Evolutionary conservation across 2,888 invertebrate genomes (phyloP), one percentile per base, ranked within the genome.

Genomic region (Chrysolina americana): DNA sequence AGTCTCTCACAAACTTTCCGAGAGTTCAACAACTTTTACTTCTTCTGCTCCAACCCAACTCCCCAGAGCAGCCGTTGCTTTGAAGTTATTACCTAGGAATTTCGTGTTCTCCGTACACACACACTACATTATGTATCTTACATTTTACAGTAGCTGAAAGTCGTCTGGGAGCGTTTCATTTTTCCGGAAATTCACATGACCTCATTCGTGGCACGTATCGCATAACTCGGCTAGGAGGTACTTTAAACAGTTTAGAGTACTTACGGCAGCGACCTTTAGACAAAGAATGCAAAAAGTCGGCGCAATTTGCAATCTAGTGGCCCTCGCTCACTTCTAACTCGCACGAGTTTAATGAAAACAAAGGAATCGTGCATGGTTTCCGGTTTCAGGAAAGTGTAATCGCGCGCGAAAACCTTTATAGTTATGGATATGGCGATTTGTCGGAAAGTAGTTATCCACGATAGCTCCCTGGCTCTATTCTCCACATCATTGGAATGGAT

Each of bases 1-100:
- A 53, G 53, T 53, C 21, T 21, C 53, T 53, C 53, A 21, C 21
- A 11, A 53, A 53, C 53, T 53, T 53, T 19, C 53, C 53, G 53
- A 21, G 21, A 53, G 53, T 53, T 53, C 21, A 53, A 21, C 53
- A 53, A 53, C 53, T 53, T 53, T 53, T 53, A 19, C 21, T 53
- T 21, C 21, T 44, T 53, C 21, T 53, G 36, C 6, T 11, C 19
- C 53, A 23, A 21, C 2, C 21, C 53, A 9, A 53, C 53, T 53
- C 53, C 53, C 53, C 21, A 21, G 53, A 53, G 13, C 21, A 53
- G 53, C 21, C 53, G 53, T 53, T 53, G 21, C 53, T 53, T 53
- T 53, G 53, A 53, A 53, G 53, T 23, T 53, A 53, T 53, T 53
- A 53, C 53, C 53, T 21, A 48, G 53, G 23, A 23, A 53, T 53